phyloP scores from a whole-genome alignment of 2,888 invertebrate genomes.

The Siphlonurus alternatus region DNA sequence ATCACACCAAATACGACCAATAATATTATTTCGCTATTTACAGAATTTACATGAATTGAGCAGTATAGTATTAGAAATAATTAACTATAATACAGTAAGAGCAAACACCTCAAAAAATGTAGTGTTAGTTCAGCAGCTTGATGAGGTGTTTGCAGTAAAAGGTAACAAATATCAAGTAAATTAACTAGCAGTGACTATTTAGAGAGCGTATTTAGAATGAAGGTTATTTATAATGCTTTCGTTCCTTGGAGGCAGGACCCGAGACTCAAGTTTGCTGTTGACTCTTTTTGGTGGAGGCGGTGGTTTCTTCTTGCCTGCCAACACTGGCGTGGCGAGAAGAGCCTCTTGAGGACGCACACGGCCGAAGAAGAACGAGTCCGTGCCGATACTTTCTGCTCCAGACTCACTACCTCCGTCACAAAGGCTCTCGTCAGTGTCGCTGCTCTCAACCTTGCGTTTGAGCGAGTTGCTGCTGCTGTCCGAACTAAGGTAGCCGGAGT shows the following conservation, averaged over 20 bases:
- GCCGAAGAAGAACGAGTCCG: constrained; percentile 56
- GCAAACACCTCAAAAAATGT: no score
- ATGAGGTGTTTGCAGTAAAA: no score
- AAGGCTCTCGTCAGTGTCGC: constrained; percentile 40
- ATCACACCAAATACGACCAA: no score
- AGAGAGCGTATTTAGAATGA: neutral
- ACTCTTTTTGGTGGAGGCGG: neutral
- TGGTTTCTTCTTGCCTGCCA: neutral
- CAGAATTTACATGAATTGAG: no score
- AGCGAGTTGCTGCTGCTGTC: constrained; percentile 9
- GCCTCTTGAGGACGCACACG: neutral
- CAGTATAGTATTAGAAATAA: no score
- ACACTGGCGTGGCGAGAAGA: neutral
- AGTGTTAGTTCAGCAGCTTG: no score
- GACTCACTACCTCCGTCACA: constrained; percentile 72
- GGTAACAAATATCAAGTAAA: no score
- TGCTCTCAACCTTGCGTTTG: constrained; percentile 13
- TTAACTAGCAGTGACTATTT: no score
- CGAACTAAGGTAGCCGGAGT: constrained; percentile 73
- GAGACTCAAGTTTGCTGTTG: neutral
- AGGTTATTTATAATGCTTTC: neutral
- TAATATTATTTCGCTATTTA: no score
- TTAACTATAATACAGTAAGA: no score
- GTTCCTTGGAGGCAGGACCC: neutral
- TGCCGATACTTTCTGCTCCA: constrained; percentile 72